Evolutionary conservation across 2,113 vertebrate species (phyloP).

Genomic region (Pterocles burchelli): DNA sequence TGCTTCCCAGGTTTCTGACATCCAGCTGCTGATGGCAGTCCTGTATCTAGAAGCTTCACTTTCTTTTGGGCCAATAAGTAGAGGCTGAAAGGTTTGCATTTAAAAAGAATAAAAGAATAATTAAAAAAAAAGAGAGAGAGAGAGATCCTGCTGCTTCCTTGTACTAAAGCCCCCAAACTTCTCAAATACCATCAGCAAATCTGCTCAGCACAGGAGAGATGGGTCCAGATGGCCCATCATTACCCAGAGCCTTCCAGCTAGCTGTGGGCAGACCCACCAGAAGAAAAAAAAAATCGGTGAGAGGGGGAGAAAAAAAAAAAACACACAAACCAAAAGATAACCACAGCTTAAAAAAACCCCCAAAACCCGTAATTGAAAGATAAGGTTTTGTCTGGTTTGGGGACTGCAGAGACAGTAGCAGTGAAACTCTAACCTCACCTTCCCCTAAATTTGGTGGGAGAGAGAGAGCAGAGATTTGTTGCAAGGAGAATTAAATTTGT

Average conservation of each 20-base stretch:
- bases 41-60: conserved; percentile 18
- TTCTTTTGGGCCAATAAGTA: background rate
- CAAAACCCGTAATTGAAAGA: background rate
- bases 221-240: conserved; percentile 16
- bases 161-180: background rate
- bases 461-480: background rate
- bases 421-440: background rate
- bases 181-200: conserved; percentile 36
- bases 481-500: background rate
- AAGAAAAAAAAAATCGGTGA: background rate
- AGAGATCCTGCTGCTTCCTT: background rate
- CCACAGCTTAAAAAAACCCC: background rate
- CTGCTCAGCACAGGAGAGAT: background rate
- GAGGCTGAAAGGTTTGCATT: background rate
- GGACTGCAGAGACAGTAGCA: background rate
- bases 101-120: background rate
- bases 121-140: background rate
- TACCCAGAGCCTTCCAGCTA: background rate
- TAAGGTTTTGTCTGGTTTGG: background rate
- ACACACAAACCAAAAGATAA: background rate
- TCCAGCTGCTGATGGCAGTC: conserved; percentile 12
- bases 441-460: background rate
- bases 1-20: conserved; percentile 47
- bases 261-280: background rate
- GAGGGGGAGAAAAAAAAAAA: background rate